Conservation (phyloP, 1,140 invertebrate genomes). For the Brachionus calyciflorus region DNA sequence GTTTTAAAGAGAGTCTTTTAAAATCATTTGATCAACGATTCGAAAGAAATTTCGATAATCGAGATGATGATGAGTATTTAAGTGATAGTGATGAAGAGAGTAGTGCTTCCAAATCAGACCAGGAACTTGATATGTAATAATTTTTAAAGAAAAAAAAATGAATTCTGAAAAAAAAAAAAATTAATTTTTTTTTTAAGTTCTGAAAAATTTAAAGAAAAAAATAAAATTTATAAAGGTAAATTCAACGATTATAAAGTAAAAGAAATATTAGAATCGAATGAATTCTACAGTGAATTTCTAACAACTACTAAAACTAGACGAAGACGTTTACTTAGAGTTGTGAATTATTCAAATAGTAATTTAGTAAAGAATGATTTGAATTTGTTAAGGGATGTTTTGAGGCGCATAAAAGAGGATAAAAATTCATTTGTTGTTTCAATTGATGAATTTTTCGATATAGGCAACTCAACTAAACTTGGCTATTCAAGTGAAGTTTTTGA, state of each 20-base stretch:
- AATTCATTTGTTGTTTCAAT: slow-evolving; percentile 3
- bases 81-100: slow-evolving; percentile 37
- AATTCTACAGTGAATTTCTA: background rate
- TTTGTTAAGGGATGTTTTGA: background rate
- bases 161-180: background rate
- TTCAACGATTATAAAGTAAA: slow-evolving; percentile 23
- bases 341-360: background rate
- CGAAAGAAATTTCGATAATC: background rate
- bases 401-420: background rate
- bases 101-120: slow-evolving; percentile 10
- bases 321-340: background rate
- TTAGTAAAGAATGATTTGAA: background rate
- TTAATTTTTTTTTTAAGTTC: slow-evolving; percentile 15
- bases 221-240: slow-evolving; percentile 20
- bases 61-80: background rate
- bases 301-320: slow-evolving; percentile 1
- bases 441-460: slow-evolving; percentile 17
- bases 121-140: slow-evolving; percentile 18
- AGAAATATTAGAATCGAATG: background rate
- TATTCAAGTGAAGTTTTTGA: background rate
- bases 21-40: slow-evolving; percentile 1
- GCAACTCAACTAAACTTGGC: background rate
- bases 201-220: slow-evolving; percentile 37
- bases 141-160: background rate
- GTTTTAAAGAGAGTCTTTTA: background rate